Percentiles rank a stretch among this genome's conserved stretches.
Conservation (phyloP, 2,888 invertebrate species). For the Melinaea marsaeus region DNA sequence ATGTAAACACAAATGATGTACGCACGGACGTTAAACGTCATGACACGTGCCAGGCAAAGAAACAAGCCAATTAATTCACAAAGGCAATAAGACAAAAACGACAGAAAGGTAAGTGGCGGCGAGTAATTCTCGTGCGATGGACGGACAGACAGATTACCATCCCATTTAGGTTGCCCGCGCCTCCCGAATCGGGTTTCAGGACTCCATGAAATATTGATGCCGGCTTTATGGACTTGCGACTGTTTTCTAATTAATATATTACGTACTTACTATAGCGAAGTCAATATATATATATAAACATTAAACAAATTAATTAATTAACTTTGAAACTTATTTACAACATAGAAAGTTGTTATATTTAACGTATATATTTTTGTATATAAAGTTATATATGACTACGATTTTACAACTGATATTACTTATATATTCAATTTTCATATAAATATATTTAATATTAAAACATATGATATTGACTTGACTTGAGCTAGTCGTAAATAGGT, state of each 20-base stretch:
- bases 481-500: too few species aligned
- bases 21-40: conserved; percentile 4
- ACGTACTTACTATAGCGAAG: background rate
- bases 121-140: conserved; percentile 34
- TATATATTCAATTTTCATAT: too few species aligned
- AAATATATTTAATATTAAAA: too few species aligned
- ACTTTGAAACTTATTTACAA: too few species aligned
- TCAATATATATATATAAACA: too few species aligned
- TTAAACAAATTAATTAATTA: too few species aligned
- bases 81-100: conserved; percentile 25
- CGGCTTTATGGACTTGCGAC: conserved; percentile 31
- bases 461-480: too few species aligned
- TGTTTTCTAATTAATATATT: background rate
- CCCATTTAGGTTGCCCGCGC: conserved; percentile 40
- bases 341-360: too few species aligned
- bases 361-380: too few species aligned
- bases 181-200: conserved; percentile 47
- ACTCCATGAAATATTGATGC: conserved; percentile 57
- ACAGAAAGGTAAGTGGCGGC: conserved; percentile 21
- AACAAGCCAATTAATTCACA: conserved; percentile 25
- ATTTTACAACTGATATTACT: too few species aligned
- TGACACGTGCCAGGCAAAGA: conserved; percentile 15
- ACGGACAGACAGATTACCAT: conserved; percentile 42
- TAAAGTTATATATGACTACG: too few species aligned
- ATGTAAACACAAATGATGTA: background rate